Evolutionary conservation across 2,888 invertebrate genomes (phyloP), one percentile per base, ranked within the genome.

Genomic region (Stomorhina lunata): DNA sequence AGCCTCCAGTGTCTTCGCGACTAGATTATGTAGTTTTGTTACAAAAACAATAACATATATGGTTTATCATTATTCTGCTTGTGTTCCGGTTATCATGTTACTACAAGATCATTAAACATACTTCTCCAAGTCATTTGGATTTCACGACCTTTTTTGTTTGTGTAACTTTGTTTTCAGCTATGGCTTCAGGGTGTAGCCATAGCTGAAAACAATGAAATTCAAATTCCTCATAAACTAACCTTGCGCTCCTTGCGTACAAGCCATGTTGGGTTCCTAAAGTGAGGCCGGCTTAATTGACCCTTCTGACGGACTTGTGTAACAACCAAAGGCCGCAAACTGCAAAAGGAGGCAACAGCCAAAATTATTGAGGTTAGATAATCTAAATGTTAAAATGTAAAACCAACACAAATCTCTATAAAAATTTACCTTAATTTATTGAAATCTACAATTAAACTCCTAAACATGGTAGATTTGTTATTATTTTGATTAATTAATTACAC

Each of bases 231-330:
- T 2, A 68, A 1, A 91, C 93, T 87, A 92, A 96, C 96, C 88
- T 92, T 92, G 88, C 94, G 92, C 85, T 93, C 92, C 90, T 95
- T 94, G 59, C 93, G 93, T 45, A 94, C 90, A 88, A 94, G 93
- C 96, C 96, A 96, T 85, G 94, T 92, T 0, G 96, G 96, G 88
- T 94, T 94, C 76, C 94, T 92, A 86, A 93, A 92, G 87, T 92
- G 93, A 6, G 95, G 94, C 55, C 88, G 86, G 86, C 88, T 90
- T 57, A 90, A 84, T 50, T 89, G 87, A 57, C 91, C 90, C 87
- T 91, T 90, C 81, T 89, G 86, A 69, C 91, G 87, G 84, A 91
- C 86, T 89, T 92, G 88, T 85, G 87, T 86, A 85, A 89, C 84
- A 78, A 68, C 65, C 59, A 85, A 71, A 5, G 86, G 72, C 34